phyloP scores from a whole-genome alignment of 2,797 vertebrate genomes.

The Phrynocephalus guinanensis region DNA sequence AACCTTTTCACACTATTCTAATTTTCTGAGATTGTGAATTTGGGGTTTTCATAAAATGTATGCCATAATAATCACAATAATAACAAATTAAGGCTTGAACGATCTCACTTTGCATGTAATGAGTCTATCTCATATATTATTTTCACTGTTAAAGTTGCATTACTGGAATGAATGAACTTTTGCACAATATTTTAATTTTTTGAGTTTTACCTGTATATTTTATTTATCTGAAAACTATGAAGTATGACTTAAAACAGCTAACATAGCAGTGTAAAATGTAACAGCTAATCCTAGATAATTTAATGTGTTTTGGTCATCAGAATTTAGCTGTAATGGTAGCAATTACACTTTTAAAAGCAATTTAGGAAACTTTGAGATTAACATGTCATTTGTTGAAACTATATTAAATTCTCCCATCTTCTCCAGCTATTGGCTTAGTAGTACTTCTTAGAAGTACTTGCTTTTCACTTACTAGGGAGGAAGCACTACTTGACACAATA shows the following conservation, averaged over 20 bases:
- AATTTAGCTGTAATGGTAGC: neutral
- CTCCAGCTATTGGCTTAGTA: neutral
- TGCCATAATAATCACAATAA: no score
- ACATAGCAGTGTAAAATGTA: neutral
- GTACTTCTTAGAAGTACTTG: neutral
- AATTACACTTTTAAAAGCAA: conserved; percentile 4
- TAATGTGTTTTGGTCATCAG: neutral
- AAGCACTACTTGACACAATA: neutral
- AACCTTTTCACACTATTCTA: no score
- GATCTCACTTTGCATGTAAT: no score
- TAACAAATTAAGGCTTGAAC: no score
- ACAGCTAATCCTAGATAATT: conserved; percentile 2
- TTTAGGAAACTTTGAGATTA: conserved; percentile 11
- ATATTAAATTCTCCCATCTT: neutral
- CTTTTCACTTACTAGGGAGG: neutral
- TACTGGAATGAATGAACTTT: no score
- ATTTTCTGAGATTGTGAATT: no score
- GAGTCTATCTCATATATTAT: no score
- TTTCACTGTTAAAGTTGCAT: no score
- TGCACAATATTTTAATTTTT: no score
- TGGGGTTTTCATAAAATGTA: no score
- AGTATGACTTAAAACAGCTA: neutral
- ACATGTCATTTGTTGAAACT: neutral
- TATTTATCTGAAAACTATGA: conserved; percentile 18
- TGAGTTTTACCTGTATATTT: neutral